Percentiles rank a stretch among this genome's conserved stretches.
These are phyloP conservation scores for Electrona antarctica DNA, from an alignment of 2,113 vertebrate genomes.

Conservation along the genomic window DNA sequence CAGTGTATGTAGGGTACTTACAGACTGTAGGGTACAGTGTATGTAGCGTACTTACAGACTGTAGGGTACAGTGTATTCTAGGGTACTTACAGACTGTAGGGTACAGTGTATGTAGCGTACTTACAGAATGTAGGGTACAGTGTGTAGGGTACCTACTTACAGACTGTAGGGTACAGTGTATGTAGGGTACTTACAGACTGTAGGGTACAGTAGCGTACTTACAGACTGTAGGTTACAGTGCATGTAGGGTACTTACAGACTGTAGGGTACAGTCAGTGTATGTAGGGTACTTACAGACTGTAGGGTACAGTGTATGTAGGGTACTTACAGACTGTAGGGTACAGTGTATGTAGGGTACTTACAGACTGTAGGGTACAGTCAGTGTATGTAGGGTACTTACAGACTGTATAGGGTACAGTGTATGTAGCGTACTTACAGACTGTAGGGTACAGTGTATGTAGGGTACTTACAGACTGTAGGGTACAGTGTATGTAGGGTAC, in stretches of 20 bases:
- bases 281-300: background rate
- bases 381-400: slow-evolving; percentile 61
- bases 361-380: background rate
- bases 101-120: slow-evolving; percentile 44
- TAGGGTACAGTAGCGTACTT: too few species aligned
- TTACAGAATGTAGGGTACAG: background rate
- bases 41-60: background rate
- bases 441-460: background rate
- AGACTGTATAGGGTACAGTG: slow-evolving; percentile 82
- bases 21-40: slow-evolving; percentile 82
- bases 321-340: slow-evolving; percentile 84
- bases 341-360: too few species aligned
- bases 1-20: slow-evolving; percentile 51
- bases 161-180: slow-evolving; percentile 80
- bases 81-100: slow-evolving; percentile 82
- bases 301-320: background rate
- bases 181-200: background rate
- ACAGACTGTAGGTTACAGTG: too few species aligned
- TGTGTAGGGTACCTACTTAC: slow-evolving; percentile 67
- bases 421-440: background rate
- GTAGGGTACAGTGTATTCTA: background rate
- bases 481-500: slow-evolving; percentile 45
- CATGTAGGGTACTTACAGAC: slow-evolving; percentile 70
- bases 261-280: slow-evolving; percentile 81
- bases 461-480: slow-evolving; percentile 82